Evolutionary conservation across 1,140 invertebrate genomes (phyloP).

Genomic region (Pseudomyrmex dendroicus): DNA sequence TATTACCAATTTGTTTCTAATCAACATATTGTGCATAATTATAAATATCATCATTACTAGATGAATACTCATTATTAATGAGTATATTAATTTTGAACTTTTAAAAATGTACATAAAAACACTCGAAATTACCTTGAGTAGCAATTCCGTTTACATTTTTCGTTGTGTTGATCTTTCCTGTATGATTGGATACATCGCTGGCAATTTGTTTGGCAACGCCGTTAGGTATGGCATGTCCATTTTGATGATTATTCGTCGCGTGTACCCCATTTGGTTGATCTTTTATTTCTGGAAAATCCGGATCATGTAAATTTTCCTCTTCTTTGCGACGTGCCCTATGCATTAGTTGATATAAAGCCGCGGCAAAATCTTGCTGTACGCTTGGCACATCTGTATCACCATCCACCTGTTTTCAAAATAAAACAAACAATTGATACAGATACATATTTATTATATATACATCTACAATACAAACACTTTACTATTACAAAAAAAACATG

Average conservation of each 20-base stretch:
- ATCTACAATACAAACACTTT: no score
- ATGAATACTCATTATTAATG: no score
- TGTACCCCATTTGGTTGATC: conserved; percentile 64
- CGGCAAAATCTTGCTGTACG: conserved; percentile 91
- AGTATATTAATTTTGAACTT: neutral
- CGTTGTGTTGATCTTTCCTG: conserved; percentile 29
- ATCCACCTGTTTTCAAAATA: conserved; percentile 87
- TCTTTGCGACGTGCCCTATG: conserved; percentile 84
- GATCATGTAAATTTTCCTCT: conserved; percentile 72
- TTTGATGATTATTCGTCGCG: conserved; percentile 73
- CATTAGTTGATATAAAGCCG: conserved; percentile 89
- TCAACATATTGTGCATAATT: no score
- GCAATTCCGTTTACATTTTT: conserved; percentile 67
- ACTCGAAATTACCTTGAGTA: conserved; percentile 51
- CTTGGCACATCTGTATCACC: conserved; percentile 91
- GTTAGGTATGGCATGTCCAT: conserved; percentile 77
- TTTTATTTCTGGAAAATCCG: neutral
- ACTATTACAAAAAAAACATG: no score
- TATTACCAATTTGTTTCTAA: neutral
- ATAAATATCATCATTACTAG: no score
- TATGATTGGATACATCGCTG: conserved; percentile 57
- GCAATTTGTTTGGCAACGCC: conserved; percentile 75
- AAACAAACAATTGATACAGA: neutral
- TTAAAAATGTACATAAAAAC: neutral
- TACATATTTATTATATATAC: no score